Conservation (phyloP, 2,797 vertebrate genomes). For the Syncerus caffer region DNA sequence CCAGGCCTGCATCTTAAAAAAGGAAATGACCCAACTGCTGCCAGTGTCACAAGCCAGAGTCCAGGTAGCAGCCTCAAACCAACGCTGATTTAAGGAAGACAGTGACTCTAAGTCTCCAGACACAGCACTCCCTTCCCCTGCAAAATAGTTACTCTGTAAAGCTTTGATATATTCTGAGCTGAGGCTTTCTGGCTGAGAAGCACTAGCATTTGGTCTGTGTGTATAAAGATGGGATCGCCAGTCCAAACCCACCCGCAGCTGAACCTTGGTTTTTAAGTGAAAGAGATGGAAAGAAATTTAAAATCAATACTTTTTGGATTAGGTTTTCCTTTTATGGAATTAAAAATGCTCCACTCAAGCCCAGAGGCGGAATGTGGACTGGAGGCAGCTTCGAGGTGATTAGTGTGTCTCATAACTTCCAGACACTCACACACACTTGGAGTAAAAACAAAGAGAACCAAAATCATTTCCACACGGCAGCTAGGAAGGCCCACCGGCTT, state of each 20-base stretch:
- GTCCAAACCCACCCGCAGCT: rapidly evolving
- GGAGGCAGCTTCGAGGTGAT: constrained; percentile 54
- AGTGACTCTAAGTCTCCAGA: background rate
- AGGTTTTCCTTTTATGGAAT: constrained; percentile 74
- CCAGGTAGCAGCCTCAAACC: background rate
- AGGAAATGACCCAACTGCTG: background rate
- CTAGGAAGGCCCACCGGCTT: background rate
- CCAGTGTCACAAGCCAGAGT: background rate
- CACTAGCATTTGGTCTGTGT: rapidly evolving
- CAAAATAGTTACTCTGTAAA: background rate
- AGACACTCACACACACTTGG: constrained; percentile 33
- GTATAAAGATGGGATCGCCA: rapidly evolving
- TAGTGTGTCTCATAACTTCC: constrained; percentile 56
- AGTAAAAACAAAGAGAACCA: constrained; percentile 53
- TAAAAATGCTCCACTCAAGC: constrained; percentile 70
- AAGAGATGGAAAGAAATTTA: constrained; percentile 58
- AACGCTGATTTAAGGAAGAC: rapidly evolving
- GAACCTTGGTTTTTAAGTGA: constrained; percentile 26
- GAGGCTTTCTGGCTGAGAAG: background rate
- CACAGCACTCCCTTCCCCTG: background rate
- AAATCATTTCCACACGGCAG: background rate
- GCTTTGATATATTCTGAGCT: background rate
- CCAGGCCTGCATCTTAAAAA: background rate
- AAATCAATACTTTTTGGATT: constrained; percentile 75
- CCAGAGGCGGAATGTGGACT: constrained; percentile 56